Percentiles rank a stretch among this genome's conserved stretches.
These are phyloP conservation scores for Volucella inflata DNA, from an alignment of 2,888 invertebrate genomes.

Conservation along the genomic window DNA sequence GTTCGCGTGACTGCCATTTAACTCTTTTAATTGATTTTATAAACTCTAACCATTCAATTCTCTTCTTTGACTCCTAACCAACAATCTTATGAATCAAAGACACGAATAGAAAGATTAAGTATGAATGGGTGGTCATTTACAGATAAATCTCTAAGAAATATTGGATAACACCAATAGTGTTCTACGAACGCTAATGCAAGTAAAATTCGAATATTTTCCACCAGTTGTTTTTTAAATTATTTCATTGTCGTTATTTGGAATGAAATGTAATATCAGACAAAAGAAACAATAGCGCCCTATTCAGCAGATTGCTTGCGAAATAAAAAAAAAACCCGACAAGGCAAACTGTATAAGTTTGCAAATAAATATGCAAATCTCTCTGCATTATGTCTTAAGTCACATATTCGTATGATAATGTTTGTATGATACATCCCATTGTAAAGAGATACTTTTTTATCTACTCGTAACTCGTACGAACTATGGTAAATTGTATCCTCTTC, in stretches of 20 bases:
- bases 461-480: neutral
- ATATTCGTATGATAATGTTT: neutral
- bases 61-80: neutral
- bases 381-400: conserved; percentile 25
- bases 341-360: conserved; percentile 22
- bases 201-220: neutral
- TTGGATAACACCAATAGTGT: neutral
- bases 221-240: neutral
- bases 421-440: conserved; percentile 4
- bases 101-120: neutral
- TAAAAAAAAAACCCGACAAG: neutral
- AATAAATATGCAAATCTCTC: conserved; percentile 55
- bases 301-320: too few relatives aligned
- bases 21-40: conserved; percentile 6
- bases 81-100: neutral
- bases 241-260: conserved; percentile 1
- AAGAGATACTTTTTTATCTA: conserved; percentile 42
- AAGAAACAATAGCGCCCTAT: too few relatives aligned
- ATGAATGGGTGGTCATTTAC: neutral
- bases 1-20: conserved; percentile 17
- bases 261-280: neutral
- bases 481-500: conserved; percentile 17
- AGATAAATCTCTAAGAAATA: neutral
- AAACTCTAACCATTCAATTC: neutral
- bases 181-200: neutral